A percentile compares a stretch with the other conserved stretches of the same genome.
These are phyloP conservation scores for Callospermophilus lateralis DNA, from an alignment of 2,113 vertebrate genomes.

Conservation along the genomic window DNA sequence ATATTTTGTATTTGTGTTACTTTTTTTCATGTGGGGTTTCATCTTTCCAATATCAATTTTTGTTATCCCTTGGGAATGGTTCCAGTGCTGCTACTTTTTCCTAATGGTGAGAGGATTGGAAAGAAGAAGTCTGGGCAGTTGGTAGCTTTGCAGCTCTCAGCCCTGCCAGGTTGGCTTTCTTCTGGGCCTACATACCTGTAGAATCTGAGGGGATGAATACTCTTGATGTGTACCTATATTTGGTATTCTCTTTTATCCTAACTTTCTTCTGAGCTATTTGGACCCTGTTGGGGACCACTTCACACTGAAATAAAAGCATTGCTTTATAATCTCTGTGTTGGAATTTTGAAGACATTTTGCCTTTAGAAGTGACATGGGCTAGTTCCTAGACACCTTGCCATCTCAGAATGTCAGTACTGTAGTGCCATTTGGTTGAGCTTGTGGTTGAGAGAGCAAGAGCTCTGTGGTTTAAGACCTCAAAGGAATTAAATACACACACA, in stretches of 20 bases:
- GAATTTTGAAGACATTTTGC: background rate
- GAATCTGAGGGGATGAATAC: background rate
- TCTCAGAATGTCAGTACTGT: conserved; percentile 12
- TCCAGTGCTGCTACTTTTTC: background rate
- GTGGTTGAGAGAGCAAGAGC: background rate
- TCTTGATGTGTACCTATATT: background rate
- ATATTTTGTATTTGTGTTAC: conserved; percentile 40
- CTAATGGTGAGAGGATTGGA: background rate
- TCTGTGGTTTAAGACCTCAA: background rate
- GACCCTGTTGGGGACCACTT: background rate
- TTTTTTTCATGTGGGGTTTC: background rate
- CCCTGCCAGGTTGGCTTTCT: background rate
- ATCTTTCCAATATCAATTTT: conserved; percentile 38
- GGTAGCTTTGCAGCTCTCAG: background rate
- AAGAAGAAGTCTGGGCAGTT: background rate
- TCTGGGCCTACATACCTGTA: background rate
- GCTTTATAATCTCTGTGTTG: conserved; percentile 11
- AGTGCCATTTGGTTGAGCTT: background rate
- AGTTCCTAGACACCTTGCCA: conserved; percentile 48
- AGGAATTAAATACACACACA: background rate
- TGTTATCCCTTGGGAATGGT: background rate
- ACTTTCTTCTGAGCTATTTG: background rate
- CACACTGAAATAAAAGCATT: background rate
- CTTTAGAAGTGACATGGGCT: background rate
- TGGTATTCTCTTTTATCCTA: conserved; percentile 36